Evolutionary conservation across 2,797 vertebrate species (phyloP), one percentile per base, ranked within the genome.

Genomic region (Malurus leucopterus): DNA sequence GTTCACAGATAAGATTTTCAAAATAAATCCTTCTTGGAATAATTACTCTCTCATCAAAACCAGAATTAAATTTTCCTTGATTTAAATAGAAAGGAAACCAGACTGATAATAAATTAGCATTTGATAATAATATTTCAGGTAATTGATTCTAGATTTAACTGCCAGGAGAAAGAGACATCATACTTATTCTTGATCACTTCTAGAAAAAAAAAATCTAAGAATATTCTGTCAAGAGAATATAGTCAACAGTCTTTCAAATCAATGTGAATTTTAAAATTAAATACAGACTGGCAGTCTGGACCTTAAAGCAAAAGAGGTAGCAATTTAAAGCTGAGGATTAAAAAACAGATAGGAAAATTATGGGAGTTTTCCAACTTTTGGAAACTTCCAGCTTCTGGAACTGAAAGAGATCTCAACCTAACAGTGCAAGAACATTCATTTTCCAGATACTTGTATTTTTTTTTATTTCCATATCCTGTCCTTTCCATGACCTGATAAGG

Each of bases 81-180:
- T 4, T 61, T 85, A 57, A 68, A 43, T 15, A 59, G 34, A 65
- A 89, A 77, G 3, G 2, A 62, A 88, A 27, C 7, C 20, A 40
- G 9, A 8, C 5, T n/a, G 13, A 50, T 84, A 62, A 13, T 44
- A 58, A 78, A 65, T 54, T 18, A 78, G 1, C 8, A 55, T 69
- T 86, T 54, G 4, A 54, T 71, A 75, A 41, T 29, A 83, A 34
- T 62, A 63, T 78, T 81, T 75, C 36, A n/a, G 5, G 46, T 83
- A 53, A 63, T 15, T 70, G 10, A n/a, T 29, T 88, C 15, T 65
- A 72, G 17, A 43, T 76, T 73, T 70, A 51, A 41, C n/a, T 34
- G 21, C 7, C 2, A 10, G 44, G 29, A 84, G 9, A 82, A 58
- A 1, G 7, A 70, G 29, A 67, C 11, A 21, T 4, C 6, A 0